These are phyloP conservation scores for Saccopteryx bilineata DNA, from an alignment of 2,113 vertebrate species.

Conservation along the genomic window DNA sequence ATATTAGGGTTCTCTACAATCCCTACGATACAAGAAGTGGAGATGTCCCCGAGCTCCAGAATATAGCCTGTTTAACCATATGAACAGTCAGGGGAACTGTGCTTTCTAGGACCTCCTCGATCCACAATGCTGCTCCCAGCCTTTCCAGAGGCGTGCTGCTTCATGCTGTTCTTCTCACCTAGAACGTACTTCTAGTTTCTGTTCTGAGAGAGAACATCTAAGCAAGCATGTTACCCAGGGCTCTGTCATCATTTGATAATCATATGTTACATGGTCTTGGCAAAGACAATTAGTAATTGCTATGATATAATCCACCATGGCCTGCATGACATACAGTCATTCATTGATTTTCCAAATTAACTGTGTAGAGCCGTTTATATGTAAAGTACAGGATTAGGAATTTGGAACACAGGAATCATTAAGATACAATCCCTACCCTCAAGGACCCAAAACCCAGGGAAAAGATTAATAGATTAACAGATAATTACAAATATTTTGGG, in stretches of 20 bases:
- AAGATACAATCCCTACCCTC: neutral
- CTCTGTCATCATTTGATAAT: neutral
- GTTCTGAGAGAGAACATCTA: neutral
- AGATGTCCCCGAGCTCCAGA: neutral
- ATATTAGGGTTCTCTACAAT: neutral
- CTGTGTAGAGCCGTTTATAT: neutral
- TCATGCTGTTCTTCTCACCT: neutral
- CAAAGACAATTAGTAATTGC: neutral
- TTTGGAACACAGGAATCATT: neutral
- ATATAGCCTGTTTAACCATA: neutral
- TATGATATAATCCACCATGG: neutral
- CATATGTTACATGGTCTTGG: neutral
- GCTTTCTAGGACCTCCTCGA: neutral
- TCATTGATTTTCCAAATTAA: neutral
- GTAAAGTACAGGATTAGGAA: neutral
- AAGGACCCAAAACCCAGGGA: neutral
- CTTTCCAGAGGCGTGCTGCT: neutral
- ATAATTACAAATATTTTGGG: neutral
- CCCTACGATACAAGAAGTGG: neutral
- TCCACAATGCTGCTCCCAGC: neutral
- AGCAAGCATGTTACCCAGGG: neutral
- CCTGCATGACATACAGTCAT: neutral
- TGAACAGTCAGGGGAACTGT: neutral
- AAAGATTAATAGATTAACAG: conserved; percentile 9
- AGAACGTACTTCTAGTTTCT: neutral